A percentile compares a stretch with the other conserved stretches of the same genome.
Evolutionary conservation across 2,113 vertebrate genomes (phyloP).

Genomic region (Heloderma charlesbogerti): DNA sequence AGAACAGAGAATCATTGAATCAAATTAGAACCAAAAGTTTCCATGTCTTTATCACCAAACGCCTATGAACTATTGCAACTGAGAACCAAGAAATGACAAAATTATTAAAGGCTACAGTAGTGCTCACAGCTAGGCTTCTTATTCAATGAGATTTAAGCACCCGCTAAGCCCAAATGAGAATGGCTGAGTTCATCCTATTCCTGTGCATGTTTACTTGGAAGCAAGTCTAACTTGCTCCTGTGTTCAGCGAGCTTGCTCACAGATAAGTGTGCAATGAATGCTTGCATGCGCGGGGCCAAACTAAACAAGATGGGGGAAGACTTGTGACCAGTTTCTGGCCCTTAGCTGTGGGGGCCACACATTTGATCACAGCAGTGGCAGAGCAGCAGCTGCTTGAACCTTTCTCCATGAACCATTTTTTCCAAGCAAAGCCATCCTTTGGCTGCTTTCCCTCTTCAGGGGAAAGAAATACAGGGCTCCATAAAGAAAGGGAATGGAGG

Average conservation of each 20-base stretch:
- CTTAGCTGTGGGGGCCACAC: neutral
- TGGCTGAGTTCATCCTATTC: neutral
- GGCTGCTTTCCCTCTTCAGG: neutral
- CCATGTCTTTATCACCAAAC: neutral
- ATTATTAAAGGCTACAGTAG: neutral
- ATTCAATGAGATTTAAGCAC: neutral
- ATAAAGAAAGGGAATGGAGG: neutral
- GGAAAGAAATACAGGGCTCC: neutral
- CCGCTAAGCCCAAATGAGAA: too few species aligned
- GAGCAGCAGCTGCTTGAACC: neutral
- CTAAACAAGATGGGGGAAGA: neutral
- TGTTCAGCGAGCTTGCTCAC: neutral
- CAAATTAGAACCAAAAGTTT: neutral
- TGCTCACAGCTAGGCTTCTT: neutral
- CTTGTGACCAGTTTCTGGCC: neutral
- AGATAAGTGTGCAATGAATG: neutral
- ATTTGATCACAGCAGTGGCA: neutral
- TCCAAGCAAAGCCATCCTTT: neutral
- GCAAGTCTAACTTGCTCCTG: neutral
- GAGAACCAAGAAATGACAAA: neutral
- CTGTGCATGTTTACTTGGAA: neutral
- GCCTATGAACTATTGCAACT: neutral
- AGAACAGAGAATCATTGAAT: constrained; percentile 2
- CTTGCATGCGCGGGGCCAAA: neutral
- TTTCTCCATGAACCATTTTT: neutral